Percentiles rank a stretch among this genome's conserved stretches.
phyloP scores from a whole-genome alignment of 2,888 invertebrate species.

The Nematopogon swammerdamellus region DNA sequence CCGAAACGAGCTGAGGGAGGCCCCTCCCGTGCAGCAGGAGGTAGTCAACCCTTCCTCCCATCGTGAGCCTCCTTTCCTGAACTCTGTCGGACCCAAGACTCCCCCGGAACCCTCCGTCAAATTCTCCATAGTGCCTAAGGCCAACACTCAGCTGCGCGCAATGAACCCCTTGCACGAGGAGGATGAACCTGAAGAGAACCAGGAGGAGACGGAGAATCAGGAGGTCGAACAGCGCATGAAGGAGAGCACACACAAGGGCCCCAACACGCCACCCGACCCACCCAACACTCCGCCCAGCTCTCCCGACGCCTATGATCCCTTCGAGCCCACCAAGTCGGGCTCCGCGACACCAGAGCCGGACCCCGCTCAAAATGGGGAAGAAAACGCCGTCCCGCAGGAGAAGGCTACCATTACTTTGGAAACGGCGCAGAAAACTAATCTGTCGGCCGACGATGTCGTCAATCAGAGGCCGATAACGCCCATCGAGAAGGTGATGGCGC shows the following conservation, averaged over 20 bases:
- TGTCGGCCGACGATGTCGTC: conserved; percentile 45
- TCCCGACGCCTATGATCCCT: conserved; percentile 87
- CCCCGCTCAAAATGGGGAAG: conserved; percentile 13
- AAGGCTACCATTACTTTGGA: conserved; percentile 33
- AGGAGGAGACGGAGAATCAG: conserved; percentile 22
- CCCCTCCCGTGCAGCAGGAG: conserved; percentile 20
- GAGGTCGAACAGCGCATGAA: conserved; percentile 13
- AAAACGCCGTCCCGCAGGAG: conserved; percentile 15
- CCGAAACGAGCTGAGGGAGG: conserved; percentile 26
- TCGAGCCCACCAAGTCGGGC: conserved; percentile 83
- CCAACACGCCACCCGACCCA: conserved; percentile 69
- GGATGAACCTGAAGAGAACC: conserved; percentile 35
- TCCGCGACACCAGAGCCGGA: conserved; percentile 37
- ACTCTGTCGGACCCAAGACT: conserved; percentile 65
- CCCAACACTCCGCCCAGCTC: conserved; percentile 67
- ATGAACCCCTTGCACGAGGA: conserved; percentile 63
- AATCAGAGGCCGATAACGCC: conserved; percentile 51
- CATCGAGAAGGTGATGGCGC: conserved; percentile 55
- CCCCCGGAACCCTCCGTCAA: conserved; percentile 71
- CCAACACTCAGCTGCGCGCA: conserved; percentile 51
- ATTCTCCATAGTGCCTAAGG: conserved; percentile 53
- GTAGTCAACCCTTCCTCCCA: conserved; percentile 15
- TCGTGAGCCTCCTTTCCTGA: conserved; percentile 16
- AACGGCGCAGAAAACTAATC: conserved; percentile 45
- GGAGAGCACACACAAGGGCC: conserved; percentile 55